Conservation (phyloP, 2,113 vertebrate species). For the Anas platyrhynchos region DNA sequence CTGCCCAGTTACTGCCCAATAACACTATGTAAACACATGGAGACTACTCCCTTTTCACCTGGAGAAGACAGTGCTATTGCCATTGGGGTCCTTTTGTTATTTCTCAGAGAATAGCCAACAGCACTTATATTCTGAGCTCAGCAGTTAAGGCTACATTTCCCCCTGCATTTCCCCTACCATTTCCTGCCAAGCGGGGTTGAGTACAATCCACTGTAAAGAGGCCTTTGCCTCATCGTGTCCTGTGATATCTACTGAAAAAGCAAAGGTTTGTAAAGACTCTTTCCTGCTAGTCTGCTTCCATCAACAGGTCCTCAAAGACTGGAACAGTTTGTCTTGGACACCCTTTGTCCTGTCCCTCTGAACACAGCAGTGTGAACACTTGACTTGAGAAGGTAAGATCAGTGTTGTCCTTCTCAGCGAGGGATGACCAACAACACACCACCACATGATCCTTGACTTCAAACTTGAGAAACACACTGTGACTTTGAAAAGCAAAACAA, state of each 20-base stretch:
- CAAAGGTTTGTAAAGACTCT: not conserved
- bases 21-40: not conserved
- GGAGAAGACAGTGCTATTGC: not conserved
- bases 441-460: not conserved
- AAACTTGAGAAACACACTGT: not conserved
- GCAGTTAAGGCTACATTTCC: not conserved
- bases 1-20: rapidly evolving
- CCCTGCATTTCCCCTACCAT: not conserved
- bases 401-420: not conserved
- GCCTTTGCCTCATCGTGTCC: not conserved
- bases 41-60: not conserved
- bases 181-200: not conserved
- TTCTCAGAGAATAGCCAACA: not conserved
- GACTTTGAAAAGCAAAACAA: not conserved
- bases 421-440: not conserved
- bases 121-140: not conserved
- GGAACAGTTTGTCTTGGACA: constrained; percentile 18
- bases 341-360: not conserved
- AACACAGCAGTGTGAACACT: not conserved
- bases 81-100: not conserved
- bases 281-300: not conserved
- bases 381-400: not conserved
- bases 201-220: rapidly evolving
- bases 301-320: not conserved
- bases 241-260: not conserved